These are phyloP conservation scores for Calliopsis andreniformis DNA, from an alignment of 1,140 invertebrate genomes.

Conservation along the genomic window DNA sequence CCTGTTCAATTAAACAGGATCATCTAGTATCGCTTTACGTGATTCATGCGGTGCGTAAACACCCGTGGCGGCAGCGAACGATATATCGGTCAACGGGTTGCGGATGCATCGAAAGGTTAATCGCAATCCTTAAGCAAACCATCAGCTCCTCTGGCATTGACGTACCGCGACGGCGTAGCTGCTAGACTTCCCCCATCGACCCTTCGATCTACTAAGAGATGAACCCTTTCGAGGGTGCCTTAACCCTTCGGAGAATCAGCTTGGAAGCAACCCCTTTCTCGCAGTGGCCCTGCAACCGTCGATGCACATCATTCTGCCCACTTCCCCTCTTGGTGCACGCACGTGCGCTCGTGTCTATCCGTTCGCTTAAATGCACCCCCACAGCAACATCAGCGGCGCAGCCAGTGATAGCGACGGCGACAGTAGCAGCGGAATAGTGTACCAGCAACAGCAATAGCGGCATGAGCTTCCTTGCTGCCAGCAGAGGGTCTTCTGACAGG, in stretches of 20 bases:
- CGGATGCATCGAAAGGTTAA: slow-evolving; percentile 44
- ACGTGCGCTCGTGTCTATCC: slow-evolving; percentile 50
- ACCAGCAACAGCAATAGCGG: no score
- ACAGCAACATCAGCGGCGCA: slow-evolving; percentile 33
- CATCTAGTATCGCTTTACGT: background rate
- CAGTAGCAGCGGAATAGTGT: slow-evolving; percentile 46
- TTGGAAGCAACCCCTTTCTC: slow-evolving; percentile 59
- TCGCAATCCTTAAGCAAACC: slow-evolving; percentile 32
- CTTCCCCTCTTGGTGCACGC: slow-evolving; percentile 40
- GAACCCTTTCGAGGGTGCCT: slow-evolving; percentile 58
- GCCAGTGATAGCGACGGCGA: slow-evolving; percentile 45
- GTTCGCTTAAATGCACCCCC: slow-evolving; percentile 64
- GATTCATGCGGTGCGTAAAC: slow-evolving; percentile 10
- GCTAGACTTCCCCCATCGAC: background rate
- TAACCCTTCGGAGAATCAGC: slow-evolving; percentile 60
- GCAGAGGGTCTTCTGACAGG: slow-evolving; percentile 79
- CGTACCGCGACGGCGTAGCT: slow-evolving; percentile 15
- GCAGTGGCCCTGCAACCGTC: slow-evolving; percentile 53
- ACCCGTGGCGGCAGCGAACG: slow-evolving; percentile 3
- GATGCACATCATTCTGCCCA: slow-evolving; percentile 43
- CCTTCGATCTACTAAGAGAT: slow-evolving; percentile 15
- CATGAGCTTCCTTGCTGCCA: slow-evolving; percentile 63
- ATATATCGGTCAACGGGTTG: slow-evolving; percentile 49
- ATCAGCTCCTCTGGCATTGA: slow-evolving; percentile 27
- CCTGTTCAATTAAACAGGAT: no score